Base-by-base conservation (phyloP, 2,797 vertebrate genomes). In the Sitta carolinensis region DNA sequence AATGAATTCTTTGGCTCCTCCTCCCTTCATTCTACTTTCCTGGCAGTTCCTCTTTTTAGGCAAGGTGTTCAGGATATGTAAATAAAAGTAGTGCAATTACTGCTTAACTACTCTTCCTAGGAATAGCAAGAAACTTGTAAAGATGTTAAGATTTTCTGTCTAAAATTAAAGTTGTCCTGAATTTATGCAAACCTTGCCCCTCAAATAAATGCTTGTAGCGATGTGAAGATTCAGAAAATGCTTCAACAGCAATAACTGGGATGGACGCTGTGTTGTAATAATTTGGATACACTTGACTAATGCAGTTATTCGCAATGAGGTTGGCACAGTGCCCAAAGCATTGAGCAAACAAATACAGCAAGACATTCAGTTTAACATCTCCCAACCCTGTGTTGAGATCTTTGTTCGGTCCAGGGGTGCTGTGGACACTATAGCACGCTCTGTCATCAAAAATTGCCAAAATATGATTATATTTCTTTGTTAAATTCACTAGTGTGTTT, bases 211-310 rank as follows among this genome's bases (percentile, higher is more conserved):
- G 88, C 95, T 97, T 94, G 85, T 93, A 83, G 96, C 73, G 91
- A 96, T 97, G 95, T 52, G 91, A 97, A 97, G 97, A 96, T 95
- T 96, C 96, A 96, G 97, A 98, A 98, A 98, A 97, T 94, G 97
- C 97, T 97, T 98, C 97, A 96, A 92, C 97, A 98, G 98, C 97
- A 97, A 97, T 97, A 98, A 97, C 97, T 90, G 96, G 90, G 97
- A 97, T 98, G 98, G 98, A 98, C 98, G 96, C 97, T 97, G 97
- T 96, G 96, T 98, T 98, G 97, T 98, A 98, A 98, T 98, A 98
- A 98, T 98, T 98, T 97, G 96, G 98, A 98, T 98, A 97, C 98
- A 98, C 98, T 98, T 97, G 97, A 98, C 98, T 98, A 98, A 98
- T 98, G 97, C 97, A 98, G 98, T 97, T 98, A 98, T 98, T 98